phyloP scores from a whole-genome alignment of 2,113 vertebrate species.

The Rhinogobius similis region DNA sequence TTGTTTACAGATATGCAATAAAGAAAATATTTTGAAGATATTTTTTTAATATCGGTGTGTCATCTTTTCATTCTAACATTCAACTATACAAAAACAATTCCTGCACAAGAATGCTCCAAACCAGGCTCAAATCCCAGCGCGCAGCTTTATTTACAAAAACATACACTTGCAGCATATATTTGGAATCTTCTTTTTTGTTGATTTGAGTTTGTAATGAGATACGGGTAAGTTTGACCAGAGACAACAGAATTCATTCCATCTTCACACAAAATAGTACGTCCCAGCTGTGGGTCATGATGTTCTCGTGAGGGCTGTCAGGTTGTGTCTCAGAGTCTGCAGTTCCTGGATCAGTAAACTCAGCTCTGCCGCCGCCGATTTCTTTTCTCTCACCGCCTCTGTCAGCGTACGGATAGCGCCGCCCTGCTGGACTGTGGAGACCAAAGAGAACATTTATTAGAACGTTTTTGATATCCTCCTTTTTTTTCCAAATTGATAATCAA shows the following conservation, averaged over 20 bases:
- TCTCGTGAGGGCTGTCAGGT: constrained; percentile 65
- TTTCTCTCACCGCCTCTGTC: constrained; percentile 67
- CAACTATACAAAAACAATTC: too few species aligned
- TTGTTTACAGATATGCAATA: background rate
- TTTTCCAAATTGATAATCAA: background rate
- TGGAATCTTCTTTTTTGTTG: background rate
- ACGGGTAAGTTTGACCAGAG: too few species aligned
- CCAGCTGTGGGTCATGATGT: constrained; percentile 53
- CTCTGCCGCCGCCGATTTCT: constrained; percentile 53
- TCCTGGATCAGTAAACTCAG: constrained; percentile 75
- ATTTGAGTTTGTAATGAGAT: too few species aligned
- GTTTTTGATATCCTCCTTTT: background rate
- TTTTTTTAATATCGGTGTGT: too few species aligned
- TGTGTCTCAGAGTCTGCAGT: constrained; percentile 80
- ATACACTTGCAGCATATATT: background rate
- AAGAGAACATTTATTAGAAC: background rate
- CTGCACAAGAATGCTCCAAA: background rate
- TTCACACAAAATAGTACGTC: too few species aligned
- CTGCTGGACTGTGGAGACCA: constrained; percentile 79
- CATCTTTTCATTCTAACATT: too few species aligned
- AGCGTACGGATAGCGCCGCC: constrained; percentile 77
- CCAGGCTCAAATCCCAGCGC: too few species aligned
- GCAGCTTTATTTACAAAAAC: constrained; percentile 1
- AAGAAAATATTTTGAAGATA: background rate
- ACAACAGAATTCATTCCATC: too few species aligned